A percentile compares a stretch with the other conserved stretches of the same genome.
Evolutionary conservation across 2,113 vertebrate species (phyloP).

Genomic region (Saimiri boliviensis): DNA sequence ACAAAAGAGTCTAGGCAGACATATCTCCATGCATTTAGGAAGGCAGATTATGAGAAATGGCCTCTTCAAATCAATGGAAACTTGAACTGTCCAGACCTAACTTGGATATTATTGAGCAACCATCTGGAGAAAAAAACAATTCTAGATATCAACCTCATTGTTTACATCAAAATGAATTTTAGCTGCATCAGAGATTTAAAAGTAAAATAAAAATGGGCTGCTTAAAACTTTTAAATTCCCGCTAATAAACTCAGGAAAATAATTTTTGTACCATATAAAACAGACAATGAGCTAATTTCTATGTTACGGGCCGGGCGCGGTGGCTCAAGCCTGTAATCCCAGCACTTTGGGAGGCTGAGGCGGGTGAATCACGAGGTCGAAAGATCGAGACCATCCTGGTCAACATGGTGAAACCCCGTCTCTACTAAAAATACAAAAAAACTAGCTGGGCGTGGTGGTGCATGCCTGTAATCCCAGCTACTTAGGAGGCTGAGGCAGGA

Average conservation of each 20-base stretch:
- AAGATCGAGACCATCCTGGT: too few relatives aligned
- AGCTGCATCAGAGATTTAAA: neutral
- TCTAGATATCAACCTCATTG: neutral
- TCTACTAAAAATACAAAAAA: too few relatives aligned
- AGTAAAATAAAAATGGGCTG: neutral
- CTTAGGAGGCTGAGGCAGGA: too few relatives aligned
- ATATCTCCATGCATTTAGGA: neutral
- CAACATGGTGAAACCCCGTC: too few relatives aligned
- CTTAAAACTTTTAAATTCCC: neutral
- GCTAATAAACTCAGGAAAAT: neutral
- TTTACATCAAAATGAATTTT: neutral
- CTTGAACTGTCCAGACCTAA: neutral
- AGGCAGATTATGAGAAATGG: neutral
- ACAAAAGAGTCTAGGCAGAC: neutral
- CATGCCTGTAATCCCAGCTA: too few relatives aligned
- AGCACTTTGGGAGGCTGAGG: too few relatives aligned
- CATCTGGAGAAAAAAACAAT: neutral
- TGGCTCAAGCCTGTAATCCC: too few relatives aligned
- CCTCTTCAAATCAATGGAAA: neutral
- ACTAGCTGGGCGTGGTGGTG: too few relatives aligned
- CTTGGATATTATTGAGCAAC: neutral
- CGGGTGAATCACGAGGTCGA: too few relatives aligned
- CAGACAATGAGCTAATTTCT: neutral
- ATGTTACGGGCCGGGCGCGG: too few relatives aligned
- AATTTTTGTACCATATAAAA: neutral